These are phyloP conservation scores for Enteromius trimaculatus DNA, from an alignment of 2,797 vertebrate species.

Conservation along the genomic window DNA sequence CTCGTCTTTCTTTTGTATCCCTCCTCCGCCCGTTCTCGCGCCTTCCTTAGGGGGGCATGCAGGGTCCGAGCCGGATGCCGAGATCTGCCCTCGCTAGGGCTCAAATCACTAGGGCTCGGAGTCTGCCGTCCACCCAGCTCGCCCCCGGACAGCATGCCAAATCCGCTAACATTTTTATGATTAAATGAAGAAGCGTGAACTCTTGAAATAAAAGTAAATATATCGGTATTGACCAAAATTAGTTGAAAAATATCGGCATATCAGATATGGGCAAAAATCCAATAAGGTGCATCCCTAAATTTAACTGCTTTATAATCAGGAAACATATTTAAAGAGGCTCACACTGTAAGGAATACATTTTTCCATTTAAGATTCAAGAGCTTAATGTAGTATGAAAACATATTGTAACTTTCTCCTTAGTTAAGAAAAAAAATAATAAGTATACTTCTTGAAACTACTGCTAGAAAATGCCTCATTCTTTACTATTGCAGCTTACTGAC, in stretches of 20 bases:
- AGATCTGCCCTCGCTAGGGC: too few relatives aligned
- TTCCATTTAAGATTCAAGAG: neutral
- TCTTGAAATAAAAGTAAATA: too few relatives aligned
- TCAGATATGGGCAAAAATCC: neutral
- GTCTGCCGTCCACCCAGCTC: too few relatives aligned
- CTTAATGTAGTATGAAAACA: neutral
- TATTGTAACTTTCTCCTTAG: neutral
- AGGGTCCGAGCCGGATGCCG: too few relatives aligned
- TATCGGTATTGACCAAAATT: neutral
- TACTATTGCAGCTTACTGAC: neutral
- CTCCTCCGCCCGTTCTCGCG: too few relatives aligned
- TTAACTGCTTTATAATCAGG: neutral
- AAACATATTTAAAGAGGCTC: neutral
- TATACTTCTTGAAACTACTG: neutral
- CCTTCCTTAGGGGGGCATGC: too few relatives aligned
- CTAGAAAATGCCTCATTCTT: neutral
- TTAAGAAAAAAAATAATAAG: neutral
- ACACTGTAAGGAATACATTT: neutral
- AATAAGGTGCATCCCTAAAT: neutral
- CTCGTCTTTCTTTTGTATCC: too few relatives aligned
- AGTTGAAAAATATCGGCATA: neutral
- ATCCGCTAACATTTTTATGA: too few relatives aligned
- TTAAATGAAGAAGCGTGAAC: too few relatives aligned
- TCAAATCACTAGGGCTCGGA: too few relatives aligned
- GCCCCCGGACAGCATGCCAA: too few relatives aligned